phyloP scores from a whole-genome alignment of 2,113 vertebrate species.

The Semnornis frantzii region DNA sequence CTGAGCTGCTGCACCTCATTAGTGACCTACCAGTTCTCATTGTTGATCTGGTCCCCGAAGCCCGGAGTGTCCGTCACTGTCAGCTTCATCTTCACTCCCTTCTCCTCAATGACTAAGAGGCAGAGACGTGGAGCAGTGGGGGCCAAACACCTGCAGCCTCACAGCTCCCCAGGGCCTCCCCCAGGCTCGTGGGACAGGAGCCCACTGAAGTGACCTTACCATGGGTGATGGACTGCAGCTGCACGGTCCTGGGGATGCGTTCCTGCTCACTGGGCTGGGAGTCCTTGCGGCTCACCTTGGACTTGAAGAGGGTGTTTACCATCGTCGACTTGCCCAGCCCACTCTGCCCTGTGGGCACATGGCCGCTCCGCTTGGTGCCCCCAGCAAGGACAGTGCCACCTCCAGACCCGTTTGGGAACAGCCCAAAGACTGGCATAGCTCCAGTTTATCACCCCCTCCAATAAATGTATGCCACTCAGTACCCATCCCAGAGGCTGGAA shows the following conservation, averaged over 20 bases:
- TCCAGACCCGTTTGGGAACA: not conserved
- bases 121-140: not conserved
- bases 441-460: not conserved
- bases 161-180: not conserved
- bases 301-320: constrained; percentile 96
- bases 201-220: constrained; percentile 68
- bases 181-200: not conserved
- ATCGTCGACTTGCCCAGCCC: constrained; percentile 97
- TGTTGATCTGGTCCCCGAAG: constrained; percentile 92
- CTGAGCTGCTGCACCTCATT: accelerated
- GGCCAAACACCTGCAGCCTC: not conserved
- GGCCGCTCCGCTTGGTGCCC: not conserved
- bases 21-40: constrained; percentile 83
- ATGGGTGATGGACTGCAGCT: constrained; percentile 88
- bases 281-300: constrained; percentile 90
- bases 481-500: not conserved
- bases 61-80: constrained; percentile 88
- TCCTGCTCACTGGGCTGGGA: constrained; percentile 71
- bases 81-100: constrained; percentile 88
- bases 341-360: constrained; percentile 84
- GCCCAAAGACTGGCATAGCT: not conserved
- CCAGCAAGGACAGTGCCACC: not conserved
- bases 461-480: not conserved
- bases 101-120: constrained; percentile 85
- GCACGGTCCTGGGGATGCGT: constrained; percentile 85